A percentile compares a stretch with the other conserved stretches of the same genome.
Conservation (phyloP, 1,140 invertebrate species). For the Stratiolaelaps scimitus region DNA sequence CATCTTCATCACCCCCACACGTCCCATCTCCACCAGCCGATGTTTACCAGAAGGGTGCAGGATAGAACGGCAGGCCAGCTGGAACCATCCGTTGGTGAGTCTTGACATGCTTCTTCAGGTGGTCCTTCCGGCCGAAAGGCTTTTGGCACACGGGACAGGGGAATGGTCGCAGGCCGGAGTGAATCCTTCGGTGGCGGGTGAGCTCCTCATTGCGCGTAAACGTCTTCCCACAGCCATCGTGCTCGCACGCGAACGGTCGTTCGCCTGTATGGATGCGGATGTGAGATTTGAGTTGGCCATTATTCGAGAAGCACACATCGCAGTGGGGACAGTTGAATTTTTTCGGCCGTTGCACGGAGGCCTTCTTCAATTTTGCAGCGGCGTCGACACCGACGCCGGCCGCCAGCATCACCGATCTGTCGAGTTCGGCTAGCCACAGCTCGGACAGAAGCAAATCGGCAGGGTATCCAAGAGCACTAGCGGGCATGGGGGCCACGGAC, state of each 20-base stretch:
- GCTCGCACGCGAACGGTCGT: slow-evolving; percentile 65
- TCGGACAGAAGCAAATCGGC: slow-evolving; percentile 15
- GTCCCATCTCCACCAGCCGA: no score
- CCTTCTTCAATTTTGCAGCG: slow-evolving; percentile 32
- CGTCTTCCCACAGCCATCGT: slow-evolving; percentile 60
- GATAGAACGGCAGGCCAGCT: slow-evolving; percentile 24
- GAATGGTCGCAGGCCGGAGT: slow-evolving; percentile 54
- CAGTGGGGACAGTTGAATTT: slow-evolving; percentile 76
- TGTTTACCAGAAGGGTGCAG: slow-evolving; percentile 1
- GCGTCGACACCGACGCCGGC: slow-evolving; percentile 22
- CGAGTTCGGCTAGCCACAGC: slow-evolving; percentile 25
- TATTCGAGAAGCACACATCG: slow-evolving; percentile 77
- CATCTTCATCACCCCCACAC: not conserved
- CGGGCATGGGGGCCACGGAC: not conserved
- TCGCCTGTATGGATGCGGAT: slow-evolving; percentile 76
- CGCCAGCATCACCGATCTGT: slow-evolving; percentile 21
- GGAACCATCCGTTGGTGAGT: slow-evolving; percentile 55
- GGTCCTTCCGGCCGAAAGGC: slow-evolving; percentile 82
- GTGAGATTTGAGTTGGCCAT: slow-evolving; percentile 79
- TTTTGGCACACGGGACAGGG: slow-evolving; percentile 63
- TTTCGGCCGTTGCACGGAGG: slow-evolving; percentile 66
- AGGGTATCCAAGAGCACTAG: slow-evolving; percentile 2
- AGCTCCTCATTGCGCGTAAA: slow-evolving; percentile 84
- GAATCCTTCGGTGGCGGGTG: slow-evolving; percentile 69
- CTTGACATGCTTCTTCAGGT: slow-evolving; percentile 80